Conservation (phyloP, 2,888 invertebrate genomes). For the Piscicola geometra region DNA sequence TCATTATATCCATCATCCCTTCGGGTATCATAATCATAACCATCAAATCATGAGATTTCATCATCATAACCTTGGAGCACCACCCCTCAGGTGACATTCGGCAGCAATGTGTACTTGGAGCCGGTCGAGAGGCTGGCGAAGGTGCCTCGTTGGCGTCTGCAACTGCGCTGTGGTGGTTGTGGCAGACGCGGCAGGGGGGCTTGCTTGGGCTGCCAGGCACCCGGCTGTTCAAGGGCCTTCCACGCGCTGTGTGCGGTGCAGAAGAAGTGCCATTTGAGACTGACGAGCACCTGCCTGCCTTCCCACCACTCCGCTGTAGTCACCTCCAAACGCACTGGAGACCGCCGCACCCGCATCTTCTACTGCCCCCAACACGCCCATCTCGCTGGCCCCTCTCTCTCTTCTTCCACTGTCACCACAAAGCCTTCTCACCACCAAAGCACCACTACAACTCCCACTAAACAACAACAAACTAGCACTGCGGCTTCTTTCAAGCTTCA, state of each 20-base stretch:
- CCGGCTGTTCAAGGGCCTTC: conserved; percentile 92
- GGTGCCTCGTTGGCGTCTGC: conserved; percentile 91
- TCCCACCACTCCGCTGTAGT: neutral
- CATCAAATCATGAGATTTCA: too few species aligned
- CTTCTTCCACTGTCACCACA: too few species aligned
- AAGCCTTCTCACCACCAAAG: too few species aligned
- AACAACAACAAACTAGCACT: too few species aligned
- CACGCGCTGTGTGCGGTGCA: conserved; percentile 97
- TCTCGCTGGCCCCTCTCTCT: too few species aligned
- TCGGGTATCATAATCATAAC: too few species aligned
- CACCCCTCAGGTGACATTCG: conserved; percentile 61
- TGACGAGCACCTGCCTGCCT: conserved; percentile 7
- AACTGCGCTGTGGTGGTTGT: conserved; percentile 90
- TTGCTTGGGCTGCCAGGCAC: conserved; percentile 94
- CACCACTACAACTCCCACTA: neutral
- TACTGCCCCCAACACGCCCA: conserved; percentile 19
- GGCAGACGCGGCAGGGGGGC: conserved; percentile 72
- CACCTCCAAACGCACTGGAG: conserved; percentile 26
- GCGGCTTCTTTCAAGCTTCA: too few species aligned
- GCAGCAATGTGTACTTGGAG: conserved; percentile 92
- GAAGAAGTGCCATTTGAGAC: conserved; percentile 71
- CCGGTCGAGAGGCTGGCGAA: conserved; percentile 94
- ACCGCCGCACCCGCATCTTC: conserved; percentile 23
- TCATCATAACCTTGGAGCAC: too few species aligned
- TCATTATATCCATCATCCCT: too few species aligned